Evolutionary conservation across 2,888 invertebrate species (phyloP).

Genomic region (Liodrosophila aerea): DNA sequence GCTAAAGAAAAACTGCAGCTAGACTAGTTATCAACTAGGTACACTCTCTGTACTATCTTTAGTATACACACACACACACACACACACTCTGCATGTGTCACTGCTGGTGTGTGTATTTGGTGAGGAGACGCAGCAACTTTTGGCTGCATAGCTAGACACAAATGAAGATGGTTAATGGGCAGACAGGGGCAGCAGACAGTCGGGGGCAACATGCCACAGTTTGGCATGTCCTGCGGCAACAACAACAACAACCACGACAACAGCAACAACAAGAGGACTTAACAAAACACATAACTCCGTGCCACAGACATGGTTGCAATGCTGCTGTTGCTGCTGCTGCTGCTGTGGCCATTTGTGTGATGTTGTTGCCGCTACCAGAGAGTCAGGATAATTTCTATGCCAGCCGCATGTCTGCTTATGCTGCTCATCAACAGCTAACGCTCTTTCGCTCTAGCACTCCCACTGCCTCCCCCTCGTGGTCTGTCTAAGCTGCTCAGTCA

Average conservation of each 20-base stretch:
- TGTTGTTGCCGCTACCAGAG: conserved; percentile 19
- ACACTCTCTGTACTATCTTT: too few relatives aligned
- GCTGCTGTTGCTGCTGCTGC: background rate
- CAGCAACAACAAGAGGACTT: conserved; percentile 18
- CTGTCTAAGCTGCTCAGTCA: background rate
- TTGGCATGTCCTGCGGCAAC: conserved; percentile 46
- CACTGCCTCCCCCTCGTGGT: background rate
- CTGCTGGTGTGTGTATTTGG: background rate
- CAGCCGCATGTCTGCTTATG: conserved; percentile 34
- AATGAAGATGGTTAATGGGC: conserved; percentile 11
- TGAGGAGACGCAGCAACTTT: background rate
- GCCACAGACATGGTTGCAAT: conserved; percentile 40
- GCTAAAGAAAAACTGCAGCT: too few relatives aligned
- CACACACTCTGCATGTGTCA: background rate
- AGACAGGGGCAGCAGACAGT: conserved; percentile 1
- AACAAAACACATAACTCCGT: conserved; percentile 47
- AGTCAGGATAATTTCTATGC: conserved; percentile 64
- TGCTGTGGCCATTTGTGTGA: conserved; percentile 10
- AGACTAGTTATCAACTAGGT: too few relatives aligned
- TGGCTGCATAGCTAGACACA: conserved; percentile 10
- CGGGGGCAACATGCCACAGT: conserved; percentile 38
- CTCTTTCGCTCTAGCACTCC: conserved; percentile 7
- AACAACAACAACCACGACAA: conserved; percentile 3
- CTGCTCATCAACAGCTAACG: conserved; percentile 13
- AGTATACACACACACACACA: too few relatives aligned